Base-by-base conservation (phyloP, 2,888 invertebrate species). In the Marasmarcha lunaedactyla region DNA sequence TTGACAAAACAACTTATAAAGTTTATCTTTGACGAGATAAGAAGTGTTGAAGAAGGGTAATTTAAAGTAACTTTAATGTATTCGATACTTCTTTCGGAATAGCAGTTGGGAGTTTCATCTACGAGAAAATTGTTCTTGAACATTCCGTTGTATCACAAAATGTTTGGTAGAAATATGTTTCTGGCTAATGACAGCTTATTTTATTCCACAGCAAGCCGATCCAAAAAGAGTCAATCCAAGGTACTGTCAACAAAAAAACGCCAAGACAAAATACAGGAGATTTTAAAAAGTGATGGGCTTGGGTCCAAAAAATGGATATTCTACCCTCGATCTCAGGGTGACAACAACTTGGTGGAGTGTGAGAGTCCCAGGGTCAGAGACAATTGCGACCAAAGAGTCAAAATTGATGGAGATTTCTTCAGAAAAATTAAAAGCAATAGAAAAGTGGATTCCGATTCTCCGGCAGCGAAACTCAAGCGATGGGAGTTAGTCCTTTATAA, bases 401-500 rank as follows among this genome's bases (percentile, higher is more conserved):
- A 76, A 47, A 60, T 81, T 0, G 81, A 83, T 38, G 73, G 63
- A 0, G 64, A 70, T 15, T 77, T 78, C 61, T 71, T 83, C 42
- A 71, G 70, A 44, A 76, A 74, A 42, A 78, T 71, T 53, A 79
- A 72, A 42, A 58, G 52, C 15, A 67, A 68, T 45, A 72, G 58
- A 58, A 71, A 65, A 38, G 57, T 79, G 2, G 74, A 69, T 40
- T 54, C 40, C 0, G 71, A 78, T 15, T 70, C 77, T 0, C 81
- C 81, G 0, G 73, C 76, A 7, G 67, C 66, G 1, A 79, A 81
- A 42, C 55, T 83, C 34, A 76, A 71, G 51, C 58, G 72, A n/a
- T 83, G 81, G 81, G 81, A 83, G 47, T 51, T 83, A 38, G 52
- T 73, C 42, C 59, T 83, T 38, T 83, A 83, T 61, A 73, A 81